phyloP scores from a whole-genome alignment of 2,113 vertebrate genomes.

The Entomyzon cyanotis region DNA sequence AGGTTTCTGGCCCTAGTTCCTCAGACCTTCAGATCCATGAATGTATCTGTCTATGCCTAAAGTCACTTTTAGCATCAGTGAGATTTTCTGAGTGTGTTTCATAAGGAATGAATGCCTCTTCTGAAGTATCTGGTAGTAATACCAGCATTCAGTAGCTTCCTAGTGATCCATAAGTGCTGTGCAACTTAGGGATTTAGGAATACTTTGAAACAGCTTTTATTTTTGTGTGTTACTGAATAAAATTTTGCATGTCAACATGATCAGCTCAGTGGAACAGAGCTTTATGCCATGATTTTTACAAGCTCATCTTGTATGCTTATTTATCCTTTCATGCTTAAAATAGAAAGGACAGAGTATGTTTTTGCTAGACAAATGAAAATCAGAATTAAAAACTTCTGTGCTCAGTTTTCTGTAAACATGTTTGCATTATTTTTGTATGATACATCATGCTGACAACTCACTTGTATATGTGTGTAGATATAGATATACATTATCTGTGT shows the following conservation, averaged over 20 bases:
- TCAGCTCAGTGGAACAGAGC: neutral
- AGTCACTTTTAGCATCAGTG: neutral
- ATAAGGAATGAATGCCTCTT: neutral
- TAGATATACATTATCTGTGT: accelerated
- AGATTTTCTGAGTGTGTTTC: neutral
- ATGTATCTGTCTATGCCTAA: neutral
- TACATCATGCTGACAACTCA: neutral
- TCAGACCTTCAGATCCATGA: neutral
- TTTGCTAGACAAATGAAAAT: neutral
- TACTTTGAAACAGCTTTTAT: neutral
- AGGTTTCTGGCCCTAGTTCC: neutral
- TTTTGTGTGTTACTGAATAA: neutral
- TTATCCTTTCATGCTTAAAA: neutral
- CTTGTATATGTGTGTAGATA: too few relatives aligned
- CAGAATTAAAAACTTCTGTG: neutral
- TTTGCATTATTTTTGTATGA: neutral
- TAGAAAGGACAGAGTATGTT: neutral
- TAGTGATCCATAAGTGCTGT: neutral
- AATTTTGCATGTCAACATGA: neutral
- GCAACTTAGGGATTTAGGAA: neutral
- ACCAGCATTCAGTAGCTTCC: neutral
- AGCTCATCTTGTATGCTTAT: accelerated
- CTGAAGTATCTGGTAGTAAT: neutral
- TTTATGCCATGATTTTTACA: neutral
- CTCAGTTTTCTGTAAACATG: neutral